Evolutionary conservation across 2,113 vertebrate species (phyloP).

Genomic region (Dasypus novemcinctus): DNA sequence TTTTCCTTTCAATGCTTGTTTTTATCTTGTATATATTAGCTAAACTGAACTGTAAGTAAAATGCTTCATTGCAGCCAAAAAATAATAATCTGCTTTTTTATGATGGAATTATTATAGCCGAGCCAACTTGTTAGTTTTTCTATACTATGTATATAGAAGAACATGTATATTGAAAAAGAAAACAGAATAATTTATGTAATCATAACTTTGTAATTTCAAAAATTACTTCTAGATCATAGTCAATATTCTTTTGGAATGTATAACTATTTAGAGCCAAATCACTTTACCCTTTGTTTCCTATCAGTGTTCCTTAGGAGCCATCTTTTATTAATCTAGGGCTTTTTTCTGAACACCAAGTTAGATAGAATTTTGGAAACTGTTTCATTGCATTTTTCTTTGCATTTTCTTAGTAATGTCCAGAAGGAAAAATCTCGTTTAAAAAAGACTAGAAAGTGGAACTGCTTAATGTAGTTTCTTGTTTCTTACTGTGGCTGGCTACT

Average conservation of each 20-base stretch:
- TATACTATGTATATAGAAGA: constrained; percentile 61
- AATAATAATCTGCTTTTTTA: constrained; percentile 68
- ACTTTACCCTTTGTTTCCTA: constrained; percentile 64
- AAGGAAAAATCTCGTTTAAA: constrained; percentile 22
- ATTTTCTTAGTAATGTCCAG: neutral
- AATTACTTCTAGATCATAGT: constrained; percentile 58
- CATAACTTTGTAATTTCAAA: constrained; percentile 70
- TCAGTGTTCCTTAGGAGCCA: constrained; percentile 39
- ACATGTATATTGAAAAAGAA: constrained; percentile 46
- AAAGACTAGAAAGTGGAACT: no score
- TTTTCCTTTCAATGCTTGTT: constrained; percentile 55
- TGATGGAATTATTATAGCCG: constrained; percentile 52
- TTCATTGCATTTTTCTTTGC: constrained; percentile 27
- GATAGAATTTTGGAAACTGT: neutral
- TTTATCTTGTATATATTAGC: constrained; percentile 54
- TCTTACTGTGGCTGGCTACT: neutral
- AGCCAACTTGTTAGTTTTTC: constrained; percentile 64
- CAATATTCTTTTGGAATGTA: constrained; percentile 71
- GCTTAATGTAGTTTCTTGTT: neutral
- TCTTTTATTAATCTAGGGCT: constrained; percentile 51
- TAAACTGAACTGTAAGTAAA: constrained; percentile 62
- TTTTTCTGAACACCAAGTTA: constrained; percentile 45
- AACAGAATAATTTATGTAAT: constrained; percentile 60
- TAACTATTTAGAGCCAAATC: constrained; percentile 68
- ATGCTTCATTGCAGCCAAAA: constrained; percentile 65